Evolutionary conservation across 2,113 vertebrate genomes (phyloP), one percentile per base, ranked within the genome.

Genomic region (Aspidoscelis tigris): DNA sequence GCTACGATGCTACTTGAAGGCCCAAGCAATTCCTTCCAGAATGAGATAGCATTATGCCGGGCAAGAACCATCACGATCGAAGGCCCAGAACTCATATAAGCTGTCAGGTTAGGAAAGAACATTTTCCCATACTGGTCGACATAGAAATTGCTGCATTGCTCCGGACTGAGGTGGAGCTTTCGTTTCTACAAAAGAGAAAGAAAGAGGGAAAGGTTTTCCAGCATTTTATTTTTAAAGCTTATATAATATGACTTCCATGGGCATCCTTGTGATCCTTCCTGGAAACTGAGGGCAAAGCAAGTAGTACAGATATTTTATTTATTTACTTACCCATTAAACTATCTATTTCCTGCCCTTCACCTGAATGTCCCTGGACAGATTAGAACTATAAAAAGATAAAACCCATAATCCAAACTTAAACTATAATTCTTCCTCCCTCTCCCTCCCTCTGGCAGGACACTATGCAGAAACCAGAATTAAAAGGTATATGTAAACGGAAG

Each of bases 131-230:
- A 98, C 1, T 98, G 97, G 43, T 98, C 96, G 68, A 96, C 96
- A 33, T 99, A 99, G 87, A 99, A 98, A 90, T 99, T 98, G 92
- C 97, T 97, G 89, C 98, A 99, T 81, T 99, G 97, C 89, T 99
- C 98, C 76, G 97, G 98, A 91, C 97, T 99, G 14, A 99, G 92
- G 41, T 96, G 97, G 43, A 99, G 93, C 84, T 93, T 98, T 86
- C 97, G 94, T 94, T 96, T 99, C 99, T 99, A 83, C 11, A 92
- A 84, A 85, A 11, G 0, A 64, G 75, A 90, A 83, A 93, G 75
- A 39, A 4, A 64, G 75, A 90, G 84, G 70, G 39, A 78, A 11
- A 76, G 69, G 65, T 70, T 41, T 76, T 58, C 11, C 53, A 81
- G 21, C 26, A 76, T 43, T 5, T 53, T 39, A 26, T 76, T 66